Conservation (phyloP, 1,140 invertebrate species). For the Diploscapter pachys region DNA sequence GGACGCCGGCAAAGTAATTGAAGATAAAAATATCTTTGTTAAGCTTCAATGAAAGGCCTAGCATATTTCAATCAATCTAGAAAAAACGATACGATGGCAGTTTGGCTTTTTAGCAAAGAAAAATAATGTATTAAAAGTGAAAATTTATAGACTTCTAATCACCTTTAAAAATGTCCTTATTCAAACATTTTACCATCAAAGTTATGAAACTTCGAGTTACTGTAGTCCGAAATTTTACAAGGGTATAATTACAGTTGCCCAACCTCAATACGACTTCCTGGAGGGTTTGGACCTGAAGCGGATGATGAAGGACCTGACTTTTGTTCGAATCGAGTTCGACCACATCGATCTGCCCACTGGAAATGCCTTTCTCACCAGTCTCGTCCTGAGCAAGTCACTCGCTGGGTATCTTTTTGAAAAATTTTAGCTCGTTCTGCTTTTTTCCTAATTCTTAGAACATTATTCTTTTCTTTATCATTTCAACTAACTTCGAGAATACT, state of each 20-base stretch:
- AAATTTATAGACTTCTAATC: neutral
- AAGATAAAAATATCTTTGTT: no score
- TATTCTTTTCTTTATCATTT: no score
- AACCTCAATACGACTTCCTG: constrained; percentile 3
- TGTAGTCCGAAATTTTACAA: neutral
- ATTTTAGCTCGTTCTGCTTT: no score
- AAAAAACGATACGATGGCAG: neutral
- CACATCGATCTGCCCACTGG: constrained; percentile 6
- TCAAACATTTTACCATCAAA: neutral
- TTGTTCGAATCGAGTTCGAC: constrained; percentile 14
- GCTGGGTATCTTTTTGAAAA: neutral
- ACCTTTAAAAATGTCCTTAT: neutral
- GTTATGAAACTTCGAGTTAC: neutral
- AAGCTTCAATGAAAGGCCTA: no score
- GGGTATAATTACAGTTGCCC: neutral
- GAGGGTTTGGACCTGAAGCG: constrained; percentile 12
- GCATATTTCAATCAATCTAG: no score
- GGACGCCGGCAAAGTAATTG: no score
- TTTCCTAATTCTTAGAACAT: no score
- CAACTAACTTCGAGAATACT: no score
- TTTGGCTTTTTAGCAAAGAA: neutral
- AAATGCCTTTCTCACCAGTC: constrained; percentile 10
- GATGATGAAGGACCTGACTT: constrained; percentile 18
- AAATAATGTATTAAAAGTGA: neutral
- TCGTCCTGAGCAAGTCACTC: constrained; percentile 11